Conservation (phyloP, 2,113 vertebrate species). For the Cololabis saira region DNA sequence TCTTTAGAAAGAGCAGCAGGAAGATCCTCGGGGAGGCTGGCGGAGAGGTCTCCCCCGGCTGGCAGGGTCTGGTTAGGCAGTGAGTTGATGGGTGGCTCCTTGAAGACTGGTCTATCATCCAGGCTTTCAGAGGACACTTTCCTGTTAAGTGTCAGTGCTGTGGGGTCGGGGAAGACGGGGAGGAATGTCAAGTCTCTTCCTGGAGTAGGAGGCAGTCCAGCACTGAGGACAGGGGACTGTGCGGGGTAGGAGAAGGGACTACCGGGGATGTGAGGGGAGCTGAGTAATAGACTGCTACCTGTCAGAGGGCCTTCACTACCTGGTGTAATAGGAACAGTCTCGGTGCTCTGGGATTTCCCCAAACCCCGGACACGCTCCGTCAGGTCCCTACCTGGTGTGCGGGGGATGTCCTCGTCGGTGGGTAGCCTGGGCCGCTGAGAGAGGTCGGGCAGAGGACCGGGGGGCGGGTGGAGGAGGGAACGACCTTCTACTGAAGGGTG, state of each 20-base stretch:
- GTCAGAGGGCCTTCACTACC: constrained; percentile 90
- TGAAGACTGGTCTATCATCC: constrained; percentile 84
- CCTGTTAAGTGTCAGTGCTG: constrained; percentile 81
- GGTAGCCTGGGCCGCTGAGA: constrained; percentile 78
- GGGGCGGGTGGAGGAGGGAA: constrained; percentile 68
- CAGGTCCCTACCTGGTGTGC: constrained; percentile 91
- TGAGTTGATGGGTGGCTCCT: constrained; percentile 84
- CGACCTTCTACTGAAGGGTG: constrained; percentile 71
- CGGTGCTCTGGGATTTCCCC: constrained; percentile 91
- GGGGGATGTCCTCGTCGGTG: constrained; percentile 90
- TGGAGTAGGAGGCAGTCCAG: constrained; percentile 93
- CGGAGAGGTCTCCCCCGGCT: constrained; percentile 68
- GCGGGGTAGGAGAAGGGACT: constrained; percentile 96
- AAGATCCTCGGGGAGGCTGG: constrained; percentile 74
- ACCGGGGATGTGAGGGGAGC: constrained; percentile 91
- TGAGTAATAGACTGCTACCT: constrained; percentile 87
- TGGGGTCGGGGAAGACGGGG: constrained; percentile 91
- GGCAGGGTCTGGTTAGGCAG: constrained; percentile 75
- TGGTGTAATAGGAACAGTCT: constrained; percentile 89
- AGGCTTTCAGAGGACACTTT: constrained; percentile 88
- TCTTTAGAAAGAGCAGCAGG: constrained; percentile 71
- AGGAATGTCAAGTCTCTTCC: constrained; percentile 95
- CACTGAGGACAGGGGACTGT: constrained; percentile 90
- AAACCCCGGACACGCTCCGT: constrained; percentile 82
- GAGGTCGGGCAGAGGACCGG: constrained; percentile 57